phyloP scores from a whole-genome alignment of 2,888 invertebrate species.

The Gibbula magus region DNA sequence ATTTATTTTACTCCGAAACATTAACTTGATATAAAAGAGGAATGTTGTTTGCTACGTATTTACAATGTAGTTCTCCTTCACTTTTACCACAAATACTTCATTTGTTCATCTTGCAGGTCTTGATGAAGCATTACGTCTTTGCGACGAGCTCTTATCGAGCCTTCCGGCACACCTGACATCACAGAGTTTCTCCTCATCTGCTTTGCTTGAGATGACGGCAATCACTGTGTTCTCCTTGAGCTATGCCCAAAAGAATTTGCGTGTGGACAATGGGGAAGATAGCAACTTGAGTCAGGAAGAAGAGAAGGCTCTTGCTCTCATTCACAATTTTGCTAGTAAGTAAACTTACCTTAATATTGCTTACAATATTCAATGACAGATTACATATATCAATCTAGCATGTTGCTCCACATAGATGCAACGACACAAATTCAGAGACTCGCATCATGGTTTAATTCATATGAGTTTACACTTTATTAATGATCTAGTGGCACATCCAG shows the following conservation, averaged over 20 bases:
- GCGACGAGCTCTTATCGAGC: constrained; percentile 82
- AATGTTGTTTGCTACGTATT: too few species aligned
- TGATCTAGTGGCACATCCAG: too few species aligned
- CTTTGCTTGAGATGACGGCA: constrained; percentile 86
- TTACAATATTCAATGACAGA: background rate
- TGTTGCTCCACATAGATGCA: too few species aligned
- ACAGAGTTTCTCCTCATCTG: constrained; percentile 85
- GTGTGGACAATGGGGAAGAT: constrained; percentile 25
- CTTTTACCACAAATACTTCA: too few species aligned
- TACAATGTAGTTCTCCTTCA: too few species aligned
- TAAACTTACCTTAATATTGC: background rate
- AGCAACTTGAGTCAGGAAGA: constrained; percentile 12
- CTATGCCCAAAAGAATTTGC: constrained; percentile 56
- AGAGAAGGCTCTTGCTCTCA: constrained; percentile 28
- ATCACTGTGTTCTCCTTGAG: constrained; percentile 84
- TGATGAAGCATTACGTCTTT: constrained; percentile 80
- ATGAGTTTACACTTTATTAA: too few species aligned
- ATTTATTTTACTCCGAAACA: too few species aligned
- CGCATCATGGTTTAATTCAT: too few species aligned
- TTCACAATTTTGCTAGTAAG: constrained; percentile 32
- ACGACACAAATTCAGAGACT: too few species aligned
- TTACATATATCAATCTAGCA: too few species aligned
- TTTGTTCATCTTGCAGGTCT: constrained; percentile 75
- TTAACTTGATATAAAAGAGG: too few species aligned
- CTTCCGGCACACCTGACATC: constrained; percentile 86